phyloP scores from a whole-genome alignment of 2,113 vertebrate genomes.

The Anas platyrhynchos region DNA sequence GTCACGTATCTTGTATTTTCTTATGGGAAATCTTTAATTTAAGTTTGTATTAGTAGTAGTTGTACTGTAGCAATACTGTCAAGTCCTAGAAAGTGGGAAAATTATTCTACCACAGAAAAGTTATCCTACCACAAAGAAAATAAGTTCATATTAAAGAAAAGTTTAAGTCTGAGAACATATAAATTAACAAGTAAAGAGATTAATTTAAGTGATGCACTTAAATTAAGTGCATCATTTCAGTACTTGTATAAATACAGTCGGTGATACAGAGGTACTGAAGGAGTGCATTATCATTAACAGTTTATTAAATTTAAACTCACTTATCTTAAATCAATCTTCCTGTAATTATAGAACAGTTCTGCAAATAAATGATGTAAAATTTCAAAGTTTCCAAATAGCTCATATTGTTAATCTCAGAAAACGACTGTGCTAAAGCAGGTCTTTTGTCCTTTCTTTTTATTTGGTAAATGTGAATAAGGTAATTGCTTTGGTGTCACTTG shows the following conservation, averaged over 20 bases:
- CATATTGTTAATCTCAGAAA: background rate
- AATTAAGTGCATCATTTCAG: background rate
- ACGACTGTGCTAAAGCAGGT: background rate
- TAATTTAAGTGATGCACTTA: background rate
- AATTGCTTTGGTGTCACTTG: background rate
- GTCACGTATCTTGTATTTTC: background rate
- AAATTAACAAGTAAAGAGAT: background rate
- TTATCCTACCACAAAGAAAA: background rate
- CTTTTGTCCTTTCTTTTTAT: background rate
- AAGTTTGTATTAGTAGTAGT: background rate
- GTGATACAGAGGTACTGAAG: background rate
- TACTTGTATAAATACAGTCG: background rate
- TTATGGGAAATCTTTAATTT: background rate
- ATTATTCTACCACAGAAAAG: background rate
- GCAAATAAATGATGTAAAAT: background rate
- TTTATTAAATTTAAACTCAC: background rate
- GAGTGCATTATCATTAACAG: background rate
- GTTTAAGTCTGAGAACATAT: background rate
- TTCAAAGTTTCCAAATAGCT: background rate
- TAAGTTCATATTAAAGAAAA: background rate
- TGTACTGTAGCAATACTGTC: background rate
- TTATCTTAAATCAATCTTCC: background rate
- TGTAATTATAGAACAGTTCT: background rate
- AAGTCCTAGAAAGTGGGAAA: background rate
- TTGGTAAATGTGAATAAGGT: background rate